These are phyloP conservation scores for Holotrichia oblita DNA, from an alignment of 1,140 invertebrate species.

Conservation along the genomic window DNA sequence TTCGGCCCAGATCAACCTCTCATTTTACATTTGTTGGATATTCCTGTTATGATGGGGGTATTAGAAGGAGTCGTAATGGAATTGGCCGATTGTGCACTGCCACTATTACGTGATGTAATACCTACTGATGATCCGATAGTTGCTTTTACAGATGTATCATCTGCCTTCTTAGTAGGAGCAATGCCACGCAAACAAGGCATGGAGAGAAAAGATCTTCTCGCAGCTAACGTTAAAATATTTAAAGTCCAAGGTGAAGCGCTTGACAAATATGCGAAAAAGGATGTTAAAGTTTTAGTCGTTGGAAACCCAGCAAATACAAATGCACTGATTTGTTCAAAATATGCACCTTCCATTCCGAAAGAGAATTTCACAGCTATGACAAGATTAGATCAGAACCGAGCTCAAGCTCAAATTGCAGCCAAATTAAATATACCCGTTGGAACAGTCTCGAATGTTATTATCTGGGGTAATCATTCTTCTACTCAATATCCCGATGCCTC, in stretches of 20 bases:
- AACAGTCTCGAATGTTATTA: constrained; percentile 88
- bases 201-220: constrained; percentile 94
- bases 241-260: constrained; percentile 94
- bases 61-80: constrained; percentile 98
- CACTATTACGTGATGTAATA: constrained; percentile 85
- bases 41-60: constrained; percentile 93
- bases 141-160: constrained; percentile 96
- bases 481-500: constrained; percentile 97
- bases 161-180: constrained; percentile 97
- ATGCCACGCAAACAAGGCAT: constrained; percentile 99
- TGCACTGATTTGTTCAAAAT: constrained; percentile 94
- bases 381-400: constrained; percentile 96
- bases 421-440: constrained; percentile 74
- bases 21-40: constrained; percentile 93
- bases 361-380: constrained; percentile 99
- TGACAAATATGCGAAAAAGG: constrained; percentile 92
- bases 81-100: constrained; percentile 93
- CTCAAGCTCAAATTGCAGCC: constrained; percentile 82
- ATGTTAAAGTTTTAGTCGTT: constrained; percentile 96
- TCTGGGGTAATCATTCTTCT: constrained; percentile 99
- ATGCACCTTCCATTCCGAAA: constrained; percentile 96
- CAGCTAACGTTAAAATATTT: constrained; percentile 99
- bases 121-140: constrained; percentile 87
- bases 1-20: constrained; percentile 93
- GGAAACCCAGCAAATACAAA: constrained; percentile 99